Evolutionary conservation across 1,140 invertebrate genomes (phyloP), one percentile per base, ranked within the genome.

Genomic region (Hycleus phaleratus): DNA sequence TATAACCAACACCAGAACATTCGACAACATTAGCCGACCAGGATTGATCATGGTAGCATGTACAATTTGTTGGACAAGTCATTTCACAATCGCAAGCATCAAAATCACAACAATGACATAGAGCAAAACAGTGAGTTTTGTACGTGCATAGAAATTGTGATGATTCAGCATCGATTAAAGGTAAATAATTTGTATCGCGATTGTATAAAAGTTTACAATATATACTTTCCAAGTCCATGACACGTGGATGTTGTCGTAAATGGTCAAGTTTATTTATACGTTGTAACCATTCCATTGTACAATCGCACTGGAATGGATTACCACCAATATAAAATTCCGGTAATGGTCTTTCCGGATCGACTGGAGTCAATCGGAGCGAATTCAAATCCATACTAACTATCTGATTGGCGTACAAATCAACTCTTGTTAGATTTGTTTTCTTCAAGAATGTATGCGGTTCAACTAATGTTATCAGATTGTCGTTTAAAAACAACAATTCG

Each of bases 31-130:
- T 95, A 9, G 89, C 87, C 10, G 88, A 87, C 93, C 93, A 96
- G 39, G 89, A 87, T 71, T 94, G 90, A 75, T 95, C 92, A 72
- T 95, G 91, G 79, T 93, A 95, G 70, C 93, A 95, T 11, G 89
- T 91, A 75, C 93, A 96, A 73, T 95, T 93, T 44, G 84, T 85
- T 10, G 93, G 93, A 73, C 93, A 96, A 48, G 88, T 93, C 91
- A 94, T 94, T 81, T 94, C 90, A 77, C 91, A 95, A 78, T 94
- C 91, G 77, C 93, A 95, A 48, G 92, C 91, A 72, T 94, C 91
- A 74, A 93, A 95, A 74, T 94, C 92, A 74, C 93, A 96, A 78
- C 93, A 95, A 71, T 95, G 91, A 68, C 93, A 95, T 42, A 94
- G 79, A 3, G 90, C 86, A 72, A 94, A 95, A 77, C 93, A 96